These are phyloP conservation scores for Priapulus caudatus DNA, from an alignment of 2,888 invertebrate genomes.

Conservation along the genomic window DNA sequence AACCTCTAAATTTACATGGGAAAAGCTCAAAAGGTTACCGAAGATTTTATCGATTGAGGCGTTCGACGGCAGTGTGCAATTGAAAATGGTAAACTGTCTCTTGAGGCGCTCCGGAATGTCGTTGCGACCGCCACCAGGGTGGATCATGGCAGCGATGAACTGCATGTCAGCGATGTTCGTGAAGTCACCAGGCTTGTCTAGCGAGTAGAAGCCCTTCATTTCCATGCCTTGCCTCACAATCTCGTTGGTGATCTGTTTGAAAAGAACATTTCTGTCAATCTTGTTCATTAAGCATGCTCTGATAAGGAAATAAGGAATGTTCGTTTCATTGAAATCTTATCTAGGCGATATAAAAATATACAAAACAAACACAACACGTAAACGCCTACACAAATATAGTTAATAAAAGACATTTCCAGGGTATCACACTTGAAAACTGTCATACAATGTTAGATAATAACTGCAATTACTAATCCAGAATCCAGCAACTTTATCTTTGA, in stretches of 20 bases:
- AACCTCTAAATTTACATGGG: background rate
- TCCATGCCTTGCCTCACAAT: conserved; percentile 80
- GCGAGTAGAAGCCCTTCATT: conserved; percentile 65
- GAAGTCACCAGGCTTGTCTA: conserved; percentile 80
- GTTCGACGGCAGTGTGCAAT: conserved; percentile 71
- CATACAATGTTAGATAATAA: no score
- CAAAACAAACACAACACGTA: background rate
- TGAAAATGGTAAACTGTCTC: conserved; percentile 71
- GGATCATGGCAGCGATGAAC: conserved; percentile 77
- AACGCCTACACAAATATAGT: no score
- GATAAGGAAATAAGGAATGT: no score
- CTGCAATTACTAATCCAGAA: no score
- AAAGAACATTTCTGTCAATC: background rate
- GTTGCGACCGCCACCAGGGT: conserved; percentile 80
- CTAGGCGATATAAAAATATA: background rate
- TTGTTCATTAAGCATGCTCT: no score
- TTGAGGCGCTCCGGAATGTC: conserved; percentile 76
- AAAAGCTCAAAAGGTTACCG: conserved; percentile 43
- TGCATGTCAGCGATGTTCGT: conserved; percentile 64
- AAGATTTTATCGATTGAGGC: conserved; percentile 81
- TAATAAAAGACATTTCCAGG: no score
- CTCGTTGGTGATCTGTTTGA: conserved; percentile 58
- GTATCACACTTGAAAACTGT: no score
- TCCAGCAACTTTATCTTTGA: no score
- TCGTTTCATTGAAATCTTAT: no score